A percentile compares a stretch with the other conserved stretches of the same genome.
Evolutionary conservation across 2,888 invertebrate genomes (phyloP).

Genomic region (Eumerus sabulonum): DNA sequence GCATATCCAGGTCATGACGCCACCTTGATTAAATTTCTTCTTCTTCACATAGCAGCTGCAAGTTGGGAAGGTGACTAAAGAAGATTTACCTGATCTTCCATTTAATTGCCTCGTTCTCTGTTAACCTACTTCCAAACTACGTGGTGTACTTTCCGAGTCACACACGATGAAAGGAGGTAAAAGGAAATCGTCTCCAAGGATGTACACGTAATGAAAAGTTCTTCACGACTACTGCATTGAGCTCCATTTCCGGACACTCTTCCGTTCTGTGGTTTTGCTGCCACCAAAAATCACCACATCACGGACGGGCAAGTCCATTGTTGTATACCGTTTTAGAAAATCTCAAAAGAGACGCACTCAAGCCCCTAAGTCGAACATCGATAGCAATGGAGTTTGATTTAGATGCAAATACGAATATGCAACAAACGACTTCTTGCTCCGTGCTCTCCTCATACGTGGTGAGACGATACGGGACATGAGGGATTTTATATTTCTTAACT

Average conservation of each 20-base stretch:
- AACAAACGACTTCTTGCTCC: conserved; percentile 31
- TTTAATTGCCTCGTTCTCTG: conserved; percentile 49
- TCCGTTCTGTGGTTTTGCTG: no score
- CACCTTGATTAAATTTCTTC: conserved; percentile 46
- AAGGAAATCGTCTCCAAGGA: background rate
- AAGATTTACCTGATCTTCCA: conserved; percentile 36
- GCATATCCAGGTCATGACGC: conserved; percentile 28
- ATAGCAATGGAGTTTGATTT: conserved; percentile 62
- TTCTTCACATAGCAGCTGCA: conserved; percentile 32
- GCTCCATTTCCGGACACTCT: conserved; percentile 31
- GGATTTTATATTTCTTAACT: conserved; percentile 43
- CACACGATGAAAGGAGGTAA: conserved; percentile 29
- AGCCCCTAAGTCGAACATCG: conserved; percentile 16
- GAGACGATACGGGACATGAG: background rate
- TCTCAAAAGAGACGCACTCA: no score
- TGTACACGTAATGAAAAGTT: no score
- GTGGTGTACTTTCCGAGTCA: conserved; percentile 40
- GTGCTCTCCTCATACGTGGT: conserved; percentile 10
- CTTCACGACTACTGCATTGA: no score
- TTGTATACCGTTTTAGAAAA: no score
- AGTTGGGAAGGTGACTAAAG: background rate
- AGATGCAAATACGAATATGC: conserved; percentile 65
- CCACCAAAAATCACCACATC: no score
- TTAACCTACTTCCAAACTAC: conserved; percentile 52
- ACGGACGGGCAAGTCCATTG: conserved; percentile 1